These are phyloP conservation scores for Amorpha juglandis DNA, from an alignment of 2,888 invertebrate species.

Conservation along the genomic window DNA sequence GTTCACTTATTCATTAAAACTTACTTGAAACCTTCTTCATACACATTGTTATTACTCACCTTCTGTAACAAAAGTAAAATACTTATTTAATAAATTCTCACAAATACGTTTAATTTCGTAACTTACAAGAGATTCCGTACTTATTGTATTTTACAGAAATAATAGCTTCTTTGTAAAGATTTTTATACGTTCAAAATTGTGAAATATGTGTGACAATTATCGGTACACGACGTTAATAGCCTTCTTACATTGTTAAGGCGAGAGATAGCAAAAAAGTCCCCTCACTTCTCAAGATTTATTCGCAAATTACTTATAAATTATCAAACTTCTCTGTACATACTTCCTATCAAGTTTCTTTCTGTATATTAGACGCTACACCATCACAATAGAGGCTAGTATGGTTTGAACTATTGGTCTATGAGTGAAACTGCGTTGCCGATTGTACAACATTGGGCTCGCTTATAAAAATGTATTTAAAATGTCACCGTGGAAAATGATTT, in stretches of 20 bases:
- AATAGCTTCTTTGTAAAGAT: conserved; percentile 43
- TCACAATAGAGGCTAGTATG: conserved; percentile 36
- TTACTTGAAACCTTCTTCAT: conserved; percentile 37
- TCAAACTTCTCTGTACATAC: conserved; percentile 41
- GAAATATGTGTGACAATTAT: conserved; percentile 85
- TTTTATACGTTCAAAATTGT: conserved; percentile 65
- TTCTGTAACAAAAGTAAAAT: conserved; percentile 75
- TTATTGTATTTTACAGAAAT: conserved; percentile 51
- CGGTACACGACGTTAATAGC: conserved; percentile 83
- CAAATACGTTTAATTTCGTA: conserved; percentile 48
- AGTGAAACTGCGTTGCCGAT: conserved; percentile 39
- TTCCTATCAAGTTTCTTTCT: conserved; percentile 14
- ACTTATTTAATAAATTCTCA: conserved; percentile 60
- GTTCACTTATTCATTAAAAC: not conserved
- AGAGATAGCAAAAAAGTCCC: conserved; percentile 71
- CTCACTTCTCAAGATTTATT: conserved; percentile 76
- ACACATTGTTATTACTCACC: conserved; percentile 65
- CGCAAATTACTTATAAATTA: conserved; percentile 83
- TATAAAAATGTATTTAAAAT: conserved; percentile 84
- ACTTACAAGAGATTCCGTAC: conserved; percentile 41
- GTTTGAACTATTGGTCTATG: conserved; percentile 31
- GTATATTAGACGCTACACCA: conserved; percentile 30
- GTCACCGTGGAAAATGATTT: conserved; percentile 79
- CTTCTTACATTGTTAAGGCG: conserved; percentile 72
- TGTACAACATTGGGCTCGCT: conserved; percentile 71